Conservation (phyloP, 2,888 invertebrate genomes). For the Biston betularia region DNA sequence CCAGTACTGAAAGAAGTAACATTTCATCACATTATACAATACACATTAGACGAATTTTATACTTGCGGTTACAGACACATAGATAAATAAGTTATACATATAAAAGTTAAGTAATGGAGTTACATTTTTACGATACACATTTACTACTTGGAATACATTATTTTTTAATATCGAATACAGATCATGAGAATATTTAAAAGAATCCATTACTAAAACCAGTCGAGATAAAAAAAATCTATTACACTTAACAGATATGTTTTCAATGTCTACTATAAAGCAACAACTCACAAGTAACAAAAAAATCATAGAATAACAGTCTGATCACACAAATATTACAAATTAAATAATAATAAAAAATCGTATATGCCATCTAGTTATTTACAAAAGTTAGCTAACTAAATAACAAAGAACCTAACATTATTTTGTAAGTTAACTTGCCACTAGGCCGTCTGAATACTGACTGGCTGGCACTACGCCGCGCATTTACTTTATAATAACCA, state of each 20-base stretch:
- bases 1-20: slow-evolving; percentile 83
- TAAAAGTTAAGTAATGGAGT: slow-evolving; percentile 61
- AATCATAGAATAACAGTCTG: slow-evolving; percentile 85
- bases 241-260: slow-evolving; percentile 78
- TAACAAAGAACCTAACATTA: slow-evolving; percentile 83
- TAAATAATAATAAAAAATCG: slow-evolving; percentile 77
- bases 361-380: slow-evolving; percentile 83
- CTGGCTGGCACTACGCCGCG: slow-evolving; percentile 70
- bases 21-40: slow-evolving; percentile 79
- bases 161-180: slow-evolving; percentile 57
- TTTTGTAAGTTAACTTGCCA: slow-evolving; percentile 70
- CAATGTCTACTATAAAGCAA: slow-evolving; percentile 79
- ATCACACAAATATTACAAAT: slow-evolving; percentile 85
- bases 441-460: slow-evolving; percentile 80
- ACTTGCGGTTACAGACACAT: slow-evolving; percentile 79
- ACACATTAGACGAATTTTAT: slow-evolving; percentile 67
- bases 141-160: slow-evolving; percentile 64
- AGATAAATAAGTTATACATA: slow-evolving; percentile 68
- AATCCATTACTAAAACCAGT: slow-evolving; percentile 58
- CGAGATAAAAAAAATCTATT: slow-evolving; percentile 60
- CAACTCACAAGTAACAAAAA: slow-evolving; percentile 84
- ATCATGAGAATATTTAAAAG: slow-evolving; percentile 58
- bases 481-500: slow-evolving; percentile 51
- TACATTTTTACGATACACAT: slow-evolving; percentile 64
- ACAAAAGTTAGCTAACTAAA: slow-evolving; percentile 86